Base-by-base conservation (phyloP, 1,140 invertebrate genomes). In the Cepaea nemoralis region DNA sequence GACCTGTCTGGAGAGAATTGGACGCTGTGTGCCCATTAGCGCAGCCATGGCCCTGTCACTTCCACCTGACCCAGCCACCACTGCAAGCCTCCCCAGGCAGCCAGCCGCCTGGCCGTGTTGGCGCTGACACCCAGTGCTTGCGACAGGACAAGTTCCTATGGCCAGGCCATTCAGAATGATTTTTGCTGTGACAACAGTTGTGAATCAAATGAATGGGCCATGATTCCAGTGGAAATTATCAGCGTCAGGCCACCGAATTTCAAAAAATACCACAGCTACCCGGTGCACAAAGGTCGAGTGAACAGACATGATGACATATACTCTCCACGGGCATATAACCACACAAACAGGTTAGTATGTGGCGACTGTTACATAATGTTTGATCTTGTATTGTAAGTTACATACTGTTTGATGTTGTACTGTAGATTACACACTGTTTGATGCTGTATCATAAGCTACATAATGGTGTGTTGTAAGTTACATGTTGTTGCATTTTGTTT, bases 161-260 rank as follows among this genome's bases (percentile, higher is more conserved):
- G 69, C 31, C 12, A 37, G 37, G 35, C 63, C n/a, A 42, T 79
- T 74, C 88, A 89, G 81, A 89, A 89, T 63, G 85, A 74, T 37
- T 89, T 86, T 76, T 88, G 87, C 79, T 78, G 85, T 27, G 85
- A 89, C 69, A 85, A 86, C 19, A 70, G 71, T 55, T 87, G 86
- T 80, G 87, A 89, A 78, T 86, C 83, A 0, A 83, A 84, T 50
- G 76, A 86, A 50, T 89, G 88, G 88, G 86, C 86, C 14, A 87
- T 88, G 76, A 76, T 89, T 19, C 88, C 88, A 1, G 87, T 89
- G 0, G 84, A 87, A 76, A 84, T 89, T 27, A 85, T 87, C 19
- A 83, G 80, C 48, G 81, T 83, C 69, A 55, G 88, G 63, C 86
- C 88, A 10, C 84, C 86, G 2, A 86, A 87, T 27, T 87, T 82